Evolutionary conservation across 2,113 vertebrate species (phyloP), one percentile per base, ranked within the genome.

Genomic region (Pituophis catenifer): DNA sequence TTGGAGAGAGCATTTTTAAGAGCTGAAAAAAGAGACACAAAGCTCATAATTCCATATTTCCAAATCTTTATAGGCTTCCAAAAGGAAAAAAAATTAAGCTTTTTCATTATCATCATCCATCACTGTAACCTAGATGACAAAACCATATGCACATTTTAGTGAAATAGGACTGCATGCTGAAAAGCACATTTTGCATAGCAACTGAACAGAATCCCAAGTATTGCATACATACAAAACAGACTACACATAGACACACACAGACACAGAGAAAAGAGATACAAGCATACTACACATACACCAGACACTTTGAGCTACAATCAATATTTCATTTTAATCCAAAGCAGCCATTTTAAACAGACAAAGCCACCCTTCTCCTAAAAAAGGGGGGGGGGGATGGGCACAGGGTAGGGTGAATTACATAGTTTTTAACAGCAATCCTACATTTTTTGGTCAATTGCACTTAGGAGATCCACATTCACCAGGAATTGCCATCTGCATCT

Each of bases 1-100:
- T 95, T 94, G 96, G 96, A 96, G 94, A 96, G 94, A 94, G 12
- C 53, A 17, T 48, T 86, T 85, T 50, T 38, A n/a, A 62, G 50
- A 88, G 58, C 92, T 13, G 44, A 81, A 55, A 24, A 75, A 81
- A 50, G 26, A 89, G 62, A 52, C 62, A 88, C 48, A 53, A 53
- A 85, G 87, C 86, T 89, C 4, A 10, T 85, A 91, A 91, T 62
- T 55, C 54, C 13, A 6, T 44, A 70, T 33, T 29, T 26, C 53
- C 33, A 13, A 17, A 70, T 3, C 19, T 23, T 6, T n/a, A 29
- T 19, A 29, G 52, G 62, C 6, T 93, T 59, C 65, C 70, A 85
- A 19, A 23, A 53, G 24, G 26, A 17, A 17, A 9, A 21, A 38
- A 58, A 38, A 44, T 38, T 29, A 44, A 52, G 29, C 90, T 48